A percentile compares a stretch with the other conserved stretches of the same genome.
Conservation (phyloP, 2,888 invertebrate genomes). For the Eupelmus urozonus region DNA sequence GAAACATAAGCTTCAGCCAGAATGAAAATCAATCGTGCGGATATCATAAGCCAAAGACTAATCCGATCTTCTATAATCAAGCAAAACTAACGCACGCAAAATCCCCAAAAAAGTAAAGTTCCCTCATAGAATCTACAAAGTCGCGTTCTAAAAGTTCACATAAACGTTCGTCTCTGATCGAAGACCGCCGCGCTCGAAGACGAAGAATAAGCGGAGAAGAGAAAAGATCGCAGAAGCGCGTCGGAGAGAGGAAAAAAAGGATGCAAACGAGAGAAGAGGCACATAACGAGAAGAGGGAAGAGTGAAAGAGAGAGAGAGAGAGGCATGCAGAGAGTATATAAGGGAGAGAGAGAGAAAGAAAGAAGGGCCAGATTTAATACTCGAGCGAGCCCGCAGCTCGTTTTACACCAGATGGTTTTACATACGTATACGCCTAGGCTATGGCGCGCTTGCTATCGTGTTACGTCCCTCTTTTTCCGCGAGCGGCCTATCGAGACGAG, state of each 20-base stretch:
- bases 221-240: slow-evolving; percentile 3
- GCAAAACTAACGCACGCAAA: no score
- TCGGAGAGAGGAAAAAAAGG: not conserved
- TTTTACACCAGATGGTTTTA: slow-evolving; percentile 77
- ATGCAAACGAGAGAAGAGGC: slow-evolving; percentile 27
- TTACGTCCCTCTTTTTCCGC: slow-evolving; percentile 66
- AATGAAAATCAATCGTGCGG: no score
- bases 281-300: slow-evolving; percentile 24
- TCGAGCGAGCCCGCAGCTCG: slow-evolving; percentile 75
- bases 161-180: slow-evolving; percentile 39
- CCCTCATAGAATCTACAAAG: no score
- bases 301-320: slow-evolving; percentile 13
- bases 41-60: no score
- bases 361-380: slow-evolving; percentile 75
- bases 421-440: slow-evolving; percentile 62
- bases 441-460: slow-evolving; percentile 71
- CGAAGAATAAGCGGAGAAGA: slow-evolving; percentile 9
- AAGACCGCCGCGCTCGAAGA: slow-evolving; percentile 16
- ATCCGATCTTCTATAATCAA: no score
- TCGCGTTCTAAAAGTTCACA: slow-evolving; percentile 29
- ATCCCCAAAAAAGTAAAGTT: no score
- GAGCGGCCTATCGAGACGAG: not conserved
- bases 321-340: slow-evolving; percentile 28
- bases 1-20: no score
- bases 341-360: slow-evolving; percentile 33